phyloP scores from a whole-genome alignment of 1,140 invertebrate species.

The Orchesella cincta region DNA sequence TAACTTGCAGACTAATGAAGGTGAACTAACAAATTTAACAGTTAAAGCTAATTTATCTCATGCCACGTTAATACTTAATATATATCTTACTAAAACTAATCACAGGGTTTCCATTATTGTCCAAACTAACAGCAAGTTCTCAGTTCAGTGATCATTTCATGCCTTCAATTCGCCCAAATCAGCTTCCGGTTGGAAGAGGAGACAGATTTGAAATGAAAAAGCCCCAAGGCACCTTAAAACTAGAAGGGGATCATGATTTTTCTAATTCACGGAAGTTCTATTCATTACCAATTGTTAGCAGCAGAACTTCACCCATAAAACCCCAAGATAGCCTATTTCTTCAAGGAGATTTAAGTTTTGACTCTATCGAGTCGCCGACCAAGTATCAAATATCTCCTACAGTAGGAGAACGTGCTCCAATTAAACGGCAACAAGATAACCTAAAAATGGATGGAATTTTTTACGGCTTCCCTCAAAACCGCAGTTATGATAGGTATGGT shows the following conservation, averaged over 20 bases:
- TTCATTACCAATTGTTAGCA: constrained; percentile 44
- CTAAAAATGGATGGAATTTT: constrained; percentile 57
- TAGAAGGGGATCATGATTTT: constrained; percentile 56
- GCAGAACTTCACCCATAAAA: constrained; percentile 51
- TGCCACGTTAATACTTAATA: too few relatives aligned
- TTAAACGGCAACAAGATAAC: constrained; percentile 62
- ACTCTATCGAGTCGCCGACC: constrained; percentile 1
- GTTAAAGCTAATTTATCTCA: too few relatives aligned
- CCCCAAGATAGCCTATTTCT: constrained; percentile 59
- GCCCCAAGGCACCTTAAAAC: constrained; percentile 59
- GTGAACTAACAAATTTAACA: constrained; percentile 38
- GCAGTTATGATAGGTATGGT: background rate
- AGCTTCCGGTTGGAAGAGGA: constrained; percentile 49
- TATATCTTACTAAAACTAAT: too few relatives aligned
- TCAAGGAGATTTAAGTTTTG: background rate
- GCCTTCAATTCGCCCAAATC: constrained; percentile 29
- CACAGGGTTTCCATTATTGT: too few relatives aligned
- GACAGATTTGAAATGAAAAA: constrained; percentile 58
- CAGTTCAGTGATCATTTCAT: constrained; percentile 18
- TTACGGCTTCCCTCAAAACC: background rate
- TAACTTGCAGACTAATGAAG: constrained; percentile 61
- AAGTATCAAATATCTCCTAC: too few relatives aligned
- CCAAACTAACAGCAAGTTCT: constrained; percentile 51
- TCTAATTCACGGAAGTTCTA: constrained; percentile 1
- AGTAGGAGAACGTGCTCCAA: constrained; percentile 55